Evolutionary conservation across 1,140 invertebrate genomes (phyloP).

Genomic region (Tetragonula clypearis): DNA sequence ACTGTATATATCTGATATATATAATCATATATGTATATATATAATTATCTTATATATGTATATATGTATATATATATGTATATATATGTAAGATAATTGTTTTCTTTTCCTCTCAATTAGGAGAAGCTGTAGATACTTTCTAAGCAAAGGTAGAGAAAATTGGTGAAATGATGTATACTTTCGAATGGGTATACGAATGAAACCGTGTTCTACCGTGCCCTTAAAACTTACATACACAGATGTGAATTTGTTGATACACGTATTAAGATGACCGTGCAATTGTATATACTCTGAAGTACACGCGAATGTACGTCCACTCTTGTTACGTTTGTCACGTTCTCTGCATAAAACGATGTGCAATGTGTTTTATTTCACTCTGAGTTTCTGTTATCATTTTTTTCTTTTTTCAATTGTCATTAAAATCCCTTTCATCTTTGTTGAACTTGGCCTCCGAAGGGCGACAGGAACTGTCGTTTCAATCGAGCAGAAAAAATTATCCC

Average conservation of each 20-base stretch:
- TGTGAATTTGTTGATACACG: background rate
- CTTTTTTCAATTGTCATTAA: too few species aligned
- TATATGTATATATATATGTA: background rate
- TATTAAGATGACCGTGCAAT: background rate
- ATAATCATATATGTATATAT: conserved; percentile 5
- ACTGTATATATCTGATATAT: conserved; percentile 7
- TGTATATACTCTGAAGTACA: background rate
- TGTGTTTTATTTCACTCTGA: too few species aligned
- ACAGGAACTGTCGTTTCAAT: background rate
- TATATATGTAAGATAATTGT: background rate
- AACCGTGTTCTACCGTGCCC: background rate
- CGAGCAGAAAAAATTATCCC: background rate
- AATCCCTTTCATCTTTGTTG: too few species aligned
- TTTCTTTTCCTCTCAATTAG: background rate
- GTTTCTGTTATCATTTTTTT: background rate
- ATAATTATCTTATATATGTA: conserved; percentile 4
- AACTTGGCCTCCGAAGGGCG: background rate
- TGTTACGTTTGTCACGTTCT: too few species aligned
- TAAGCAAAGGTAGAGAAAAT: conserved; percentile 30
- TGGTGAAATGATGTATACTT: background rate
- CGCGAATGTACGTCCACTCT: background rate
- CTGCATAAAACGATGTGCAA: background rate
- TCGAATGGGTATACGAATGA: background rate
- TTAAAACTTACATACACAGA: background rate
- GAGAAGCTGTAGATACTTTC: conserved; percentile 25